Evolutionary conservation across 1,140 invertebrate species (phyloP), one percentile per base, ranked within the genome.

Genomic region (Micrasema minimum): DNA sequence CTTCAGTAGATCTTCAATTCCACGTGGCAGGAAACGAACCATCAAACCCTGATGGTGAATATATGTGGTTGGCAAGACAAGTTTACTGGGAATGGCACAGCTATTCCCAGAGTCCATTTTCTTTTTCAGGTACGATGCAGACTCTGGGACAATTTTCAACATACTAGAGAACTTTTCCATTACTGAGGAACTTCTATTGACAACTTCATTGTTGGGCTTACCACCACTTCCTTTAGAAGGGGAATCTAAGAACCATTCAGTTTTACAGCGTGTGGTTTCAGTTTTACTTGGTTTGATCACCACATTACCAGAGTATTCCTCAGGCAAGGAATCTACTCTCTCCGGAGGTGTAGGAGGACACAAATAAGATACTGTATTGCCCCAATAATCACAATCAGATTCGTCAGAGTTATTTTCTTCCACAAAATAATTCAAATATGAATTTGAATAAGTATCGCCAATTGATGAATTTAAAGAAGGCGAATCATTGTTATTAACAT

Each of bases 1-100:
- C 41, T 71, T 71, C 0, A 71, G 66, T 10, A 71, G 22, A 26
- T 71, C 69, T 16, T 71, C 69, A 11, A 71, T 71, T 0, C 59
- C 46, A 0, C 48, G 50, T 2, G 62, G 38, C 22, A 66, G 12
- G 11, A 64, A 71, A 2, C 69, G 46, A 9, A 71, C 61, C 61
- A 71, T 53, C 11, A 43, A 22, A 11, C 69, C 69, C 4, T 16
- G 35, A 37, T 71, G 62, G 12, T 57, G 51, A 10, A 46, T 22
- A 6, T 7, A 0, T 10, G 11, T 26, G 1, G 22, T 2, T 0
- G 50, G 37, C 6, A 45, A 11, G 2, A 48, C 3, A 6, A 68
- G 38, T 11, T 31, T 46, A 43, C 48, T 50, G 5, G 66, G 66
- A 20, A 68, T 68, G 22, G 18, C 16, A 0, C 37, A 31, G 12